phyloP scores from a whole-genome alignment of 1,140 invertebrate genomes.

The Varroa destructor region DNA sequence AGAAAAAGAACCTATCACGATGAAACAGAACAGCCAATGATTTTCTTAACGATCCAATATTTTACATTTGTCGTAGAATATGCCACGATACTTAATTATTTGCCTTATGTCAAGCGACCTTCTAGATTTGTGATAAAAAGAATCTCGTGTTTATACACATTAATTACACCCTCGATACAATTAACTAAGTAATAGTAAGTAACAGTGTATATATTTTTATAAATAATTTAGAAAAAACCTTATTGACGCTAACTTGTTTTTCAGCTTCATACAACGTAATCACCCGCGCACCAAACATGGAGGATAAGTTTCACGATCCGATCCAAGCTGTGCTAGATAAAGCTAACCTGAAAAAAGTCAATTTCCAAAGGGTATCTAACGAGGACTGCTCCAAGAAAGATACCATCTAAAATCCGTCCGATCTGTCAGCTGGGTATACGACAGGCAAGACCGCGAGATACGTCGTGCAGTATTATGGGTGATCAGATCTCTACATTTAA shows the following conservation, averaged over 20 bases:
- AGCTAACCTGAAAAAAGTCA: conserved; percentile 17
- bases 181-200: too few species aligned
- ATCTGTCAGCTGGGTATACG: background rate
- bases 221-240: background rate
- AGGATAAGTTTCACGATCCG: conserved; percentile 21
- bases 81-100: background rate
- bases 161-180: too few species aligned
- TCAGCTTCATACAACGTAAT: conserved; percentile 17
- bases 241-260: background rate
- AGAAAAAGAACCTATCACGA: too few species aligned
- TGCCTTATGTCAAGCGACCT: background rate
- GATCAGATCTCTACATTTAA: too few species aligned
- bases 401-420: background rate
- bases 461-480: too few species aligned
- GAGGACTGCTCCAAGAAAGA: conserved; percentile 25
- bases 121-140: too few species aligned
- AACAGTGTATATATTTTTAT: too few species aligned
- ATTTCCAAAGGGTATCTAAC: conserved; percentile 4
- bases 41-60: too few species aligned
- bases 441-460: too few species aligned
- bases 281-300: conserved; percentile 19
- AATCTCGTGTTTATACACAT: too few species aligned
- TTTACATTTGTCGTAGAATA: too few species aligned
- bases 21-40: too few species aligned
- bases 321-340: conserved; percentile 18